Conservation (phyloP, 2,113 vertebrate species). For the Osmerus mordax region DNA sequence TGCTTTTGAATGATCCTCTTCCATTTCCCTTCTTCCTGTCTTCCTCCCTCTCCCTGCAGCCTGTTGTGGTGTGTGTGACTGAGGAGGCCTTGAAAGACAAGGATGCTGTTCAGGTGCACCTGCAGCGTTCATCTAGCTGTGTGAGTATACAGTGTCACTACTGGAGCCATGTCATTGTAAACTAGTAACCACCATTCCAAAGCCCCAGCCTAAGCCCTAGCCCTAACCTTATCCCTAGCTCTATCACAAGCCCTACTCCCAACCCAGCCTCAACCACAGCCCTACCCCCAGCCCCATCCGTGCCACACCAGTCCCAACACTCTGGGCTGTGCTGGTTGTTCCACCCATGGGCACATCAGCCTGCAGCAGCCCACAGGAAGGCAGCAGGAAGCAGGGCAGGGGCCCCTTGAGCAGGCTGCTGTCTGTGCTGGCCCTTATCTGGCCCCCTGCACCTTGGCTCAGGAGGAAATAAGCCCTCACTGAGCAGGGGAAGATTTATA, state of each 20-base stretch:
- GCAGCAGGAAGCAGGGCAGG: not conserved
- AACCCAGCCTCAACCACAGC: no score
- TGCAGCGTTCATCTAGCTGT: slow-evolving; percentile 13
- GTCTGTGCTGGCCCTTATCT: slow-evolving; percentile 14
- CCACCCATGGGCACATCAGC: not conserved
- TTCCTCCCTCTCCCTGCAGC: slow-evolving; percentile 35
- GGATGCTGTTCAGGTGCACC: slow-evolving; percentile 19
- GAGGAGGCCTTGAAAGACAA: slow-evolving; percentile 29
- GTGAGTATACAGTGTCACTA: slow-evolving; percentile 44
- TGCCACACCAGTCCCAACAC: not conserved
- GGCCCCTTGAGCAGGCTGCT: not conserved
- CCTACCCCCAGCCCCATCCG: not conserved
- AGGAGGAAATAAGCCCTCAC: slow-evolving; percentile 21
- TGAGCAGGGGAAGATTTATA: slow-evolving; percentile 26
- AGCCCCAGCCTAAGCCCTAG: no score
- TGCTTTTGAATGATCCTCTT: not conserved
- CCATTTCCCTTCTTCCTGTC: not conserved
- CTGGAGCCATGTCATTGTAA: no score
- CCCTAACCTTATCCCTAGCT: no score
- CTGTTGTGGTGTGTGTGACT: slow-evolving; percentile 37
- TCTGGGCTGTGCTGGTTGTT: not conserved
- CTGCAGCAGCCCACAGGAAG: not conserved
- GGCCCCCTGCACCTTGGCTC: slow-evolving; percentile 20
- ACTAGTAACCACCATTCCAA: no score
- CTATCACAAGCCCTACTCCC: no score